Evolutionary conservation across 2,888 invertebrate species (phyloP).

Genomic region (Spicauda simplicius): DNA sequence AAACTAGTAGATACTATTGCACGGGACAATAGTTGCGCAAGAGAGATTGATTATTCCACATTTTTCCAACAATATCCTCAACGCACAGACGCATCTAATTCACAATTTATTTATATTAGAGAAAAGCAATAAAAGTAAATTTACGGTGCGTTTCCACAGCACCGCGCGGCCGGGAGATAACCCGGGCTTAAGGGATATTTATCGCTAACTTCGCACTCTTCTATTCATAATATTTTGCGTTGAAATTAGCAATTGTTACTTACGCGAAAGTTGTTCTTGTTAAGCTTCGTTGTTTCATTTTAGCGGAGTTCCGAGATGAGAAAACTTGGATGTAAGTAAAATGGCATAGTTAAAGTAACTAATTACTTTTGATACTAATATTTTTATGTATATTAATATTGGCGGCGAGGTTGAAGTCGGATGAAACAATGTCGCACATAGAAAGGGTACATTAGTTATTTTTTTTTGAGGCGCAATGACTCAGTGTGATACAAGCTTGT

Average conservation of each 20-base stretch:
- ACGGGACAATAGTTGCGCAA: too few relatives aligned
- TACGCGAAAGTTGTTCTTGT: constrained; percentile 11
- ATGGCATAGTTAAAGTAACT: constrained; percentile 16
- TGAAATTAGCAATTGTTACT: constrained; percentile 26
- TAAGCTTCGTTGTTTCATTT: constrained; percentile 23
- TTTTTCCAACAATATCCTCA: neutral
- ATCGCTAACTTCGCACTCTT: constrained; percentile 27
- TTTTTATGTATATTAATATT: neutral
- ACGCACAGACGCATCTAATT: constrained; percentile 1
- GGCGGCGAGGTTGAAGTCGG: too few relatives aligned
- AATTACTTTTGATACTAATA: neutral
- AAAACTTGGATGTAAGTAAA: constrained; percentile 11
- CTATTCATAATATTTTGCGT: constrained; percentile 29
- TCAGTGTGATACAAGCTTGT: too few relatives aligned
- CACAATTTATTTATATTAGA: constrained; percentile 1
- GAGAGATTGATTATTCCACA: too few relatives aligned
- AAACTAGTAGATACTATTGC: too few relatives aligned
- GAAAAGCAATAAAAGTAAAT: constrained; percentile 39
- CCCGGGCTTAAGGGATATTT: constrained; percentile 26
- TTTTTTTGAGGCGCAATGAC: too few relatives aligned
- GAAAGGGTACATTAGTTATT: too few relatives aligned
- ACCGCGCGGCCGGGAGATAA: constrained; percentile 24
- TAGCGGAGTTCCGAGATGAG: constrained; percentile 14
- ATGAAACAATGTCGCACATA: too few relatives aligned
- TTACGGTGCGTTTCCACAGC: constrained; percentile 38